Percentiles rank a stretch among this genome's conserved stretches.
Conservation (phyloP, 1,140 invertebrate species). For the Conus ventricosus region DNA sequence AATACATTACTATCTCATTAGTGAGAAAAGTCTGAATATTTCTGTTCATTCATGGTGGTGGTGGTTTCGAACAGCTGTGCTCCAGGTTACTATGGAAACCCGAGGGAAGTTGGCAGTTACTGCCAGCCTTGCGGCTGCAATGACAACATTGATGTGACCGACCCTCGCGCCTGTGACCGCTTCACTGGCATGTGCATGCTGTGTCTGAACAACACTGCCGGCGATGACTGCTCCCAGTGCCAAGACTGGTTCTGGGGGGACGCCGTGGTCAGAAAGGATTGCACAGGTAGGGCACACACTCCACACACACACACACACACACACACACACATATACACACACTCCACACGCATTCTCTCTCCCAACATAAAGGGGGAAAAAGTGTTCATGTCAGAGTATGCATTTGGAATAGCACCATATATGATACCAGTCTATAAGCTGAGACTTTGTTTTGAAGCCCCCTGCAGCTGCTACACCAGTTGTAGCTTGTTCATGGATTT, state of each 20-base stretch:
- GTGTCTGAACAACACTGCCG: constrained; percentile 95
- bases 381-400: too few species aligned
- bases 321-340: too few species aligned
- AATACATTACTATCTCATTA: too few species aligned
- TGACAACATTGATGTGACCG: constrained; percentile 92
- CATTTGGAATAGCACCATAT: too few species aligned
- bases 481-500: too few species aligned
- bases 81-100: constrained; percentile 69
- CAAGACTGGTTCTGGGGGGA: constrained; percentile 91
- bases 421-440: too few species aligned
- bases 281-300: constrained; percentile 80
- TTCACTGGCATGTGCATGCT: constrained; percentile 92
- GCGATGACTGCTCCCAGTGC: constrained; percentile 92
- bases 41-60: background rate
- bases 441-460: too few species aligned
- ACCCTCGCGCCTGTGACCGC: constrained; percentile 88
- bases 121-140: constrained; percentile 94
- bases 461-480: too few species aligned
- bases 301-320: too few species aligned
- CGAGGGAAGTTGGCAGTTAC: constrained; percentile 65
- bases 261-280: constrained; percentile 91
- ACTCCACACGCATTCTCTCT: too few species aligned
- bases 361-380: too few species aligned
- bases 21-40: too few species aligned
- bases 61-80: constrained; percentile 58